Percentiles rank a stretch among this genome's conserved stretches.
phyloP scores from a whole-genome alignment of 2,797 vertebrate genomes.

The Myotis planiceps region DNA sequence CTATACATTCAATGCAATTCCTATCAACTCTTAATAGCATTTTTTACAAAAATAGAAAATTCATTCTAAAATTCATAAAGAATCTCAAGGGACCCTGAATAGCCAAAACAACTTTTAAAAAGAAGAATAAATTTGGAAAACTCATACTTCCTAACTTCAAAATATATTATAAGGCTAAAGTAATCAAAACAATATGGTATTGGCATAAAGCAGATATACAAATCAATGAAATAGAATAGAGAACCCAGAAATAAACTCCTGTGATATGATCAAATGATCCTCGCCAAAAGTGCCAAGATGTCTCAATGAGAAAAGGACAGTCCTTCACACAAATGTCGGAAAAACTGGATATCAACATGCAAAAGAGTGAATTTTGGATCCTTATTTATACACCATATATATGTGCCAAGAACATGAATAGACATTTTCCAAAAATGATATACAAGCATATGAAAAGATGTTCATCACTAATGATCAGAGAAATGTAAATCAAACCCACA shows the following conservation, averaged over 20 bases:
- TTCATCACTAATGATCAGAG: constrained; percentile 3
- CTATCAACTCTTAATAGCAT: background rate
- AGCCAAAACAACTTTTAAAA: background rate
- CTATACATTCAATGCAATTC: background rate
- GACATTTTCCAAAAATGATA: constrained; percentile 12
- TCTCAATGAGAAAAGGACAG: background rate
- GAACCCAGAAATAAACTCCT: background rate
- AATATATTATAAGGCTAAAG: background rate
- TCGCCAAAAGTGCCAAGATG: background rate
- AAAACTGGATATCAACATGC: background rate
- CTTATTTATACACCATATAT: background rate
- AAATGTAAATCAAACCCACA: constrained; percentile 16
- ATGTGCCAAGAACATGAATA: background rate
- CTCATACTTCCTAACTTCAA: background rate
- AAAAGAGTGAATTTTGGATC: background rate
- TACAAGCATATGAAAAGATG: background rate
- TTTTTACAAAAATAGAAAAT: constrained; percentile 27
- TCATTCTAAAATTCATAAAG: background rate
- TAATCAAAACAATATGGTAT: background rate
- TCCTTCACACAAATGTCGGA: background rate
- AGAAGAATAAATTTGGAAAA: background rate
- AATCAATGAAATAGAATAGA: background rate
- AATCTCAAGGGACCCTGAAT: background rate
- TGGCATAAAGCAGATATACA: background rate
- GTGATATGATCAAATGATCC: background rate